phyloP scores from a whole-genome alignment of 1,140 invertebrate genomes.

The Caenorhabditis inopinata region DNA sequence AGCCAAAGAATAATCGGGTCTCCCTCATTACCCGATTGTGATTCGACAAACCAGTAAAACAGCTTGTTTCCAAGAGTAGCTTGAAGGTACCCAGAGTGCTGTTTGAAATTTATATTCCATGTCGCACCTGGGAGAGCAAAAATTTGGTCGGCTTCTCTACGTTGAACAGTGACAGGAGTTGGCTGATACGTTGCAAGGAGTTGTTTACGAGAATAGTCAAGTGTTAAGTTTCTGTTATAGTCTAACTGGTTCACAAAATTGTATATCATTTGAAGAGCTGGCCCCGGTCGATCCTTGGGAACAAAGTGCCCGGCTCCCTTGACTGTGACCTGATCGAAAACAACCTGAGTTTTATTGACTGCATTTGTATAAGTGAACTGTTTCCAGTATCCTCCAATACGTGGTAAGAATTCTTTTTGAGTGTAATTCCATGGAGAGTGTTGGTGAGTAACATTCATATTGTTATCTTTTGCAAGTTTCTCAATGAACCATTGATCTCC shows the following conservation, averaged over 20 bases:
- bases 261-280: conserved; percentile 67
- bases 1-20: conserved; percentile 62
- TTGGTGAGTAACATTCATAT: not conserved
- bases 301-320: conserved; percentile 71
- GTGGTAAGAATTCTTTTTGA: conserved; percentile 15
- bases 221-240: conserved; percentile 35
- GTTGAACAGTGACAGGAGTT: conserved; percentile 15
- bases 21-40: conserved; percentile 38
- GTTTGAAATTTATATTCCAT: conserved; percentile 54
- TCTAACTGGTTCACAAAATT: conserved; percentile 53
- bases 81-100: conserved; percentile 60
- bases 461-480: conserved; percentile 39
- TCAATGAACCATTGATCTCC: conserved; percentile 71
- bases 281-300: conserved; percentile 69
- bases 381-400: conserved; percentile 45
- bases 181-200: conserved; percentile 16
- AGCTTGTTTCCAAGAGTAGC: conserved; percentile 53
- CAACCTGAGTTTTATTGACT: not conserved
- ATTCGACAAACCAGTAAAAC: conserved; percentile 58
- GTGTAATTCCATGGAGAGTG: conserved; percentile 41
- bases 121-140: conserved; percentile 56
- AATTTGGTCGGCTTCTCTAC: conserved; percentile 46
- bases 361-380: conserved; percentile 35
- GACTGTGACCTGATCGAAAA: conserved; percentile 39
- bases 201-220: conserved; percentile 13